phyloP scores from a whole-genome alignment of 30 jellyfish, hydroid and myxozoan species.

The Nemopilema nomurai region DNA sequence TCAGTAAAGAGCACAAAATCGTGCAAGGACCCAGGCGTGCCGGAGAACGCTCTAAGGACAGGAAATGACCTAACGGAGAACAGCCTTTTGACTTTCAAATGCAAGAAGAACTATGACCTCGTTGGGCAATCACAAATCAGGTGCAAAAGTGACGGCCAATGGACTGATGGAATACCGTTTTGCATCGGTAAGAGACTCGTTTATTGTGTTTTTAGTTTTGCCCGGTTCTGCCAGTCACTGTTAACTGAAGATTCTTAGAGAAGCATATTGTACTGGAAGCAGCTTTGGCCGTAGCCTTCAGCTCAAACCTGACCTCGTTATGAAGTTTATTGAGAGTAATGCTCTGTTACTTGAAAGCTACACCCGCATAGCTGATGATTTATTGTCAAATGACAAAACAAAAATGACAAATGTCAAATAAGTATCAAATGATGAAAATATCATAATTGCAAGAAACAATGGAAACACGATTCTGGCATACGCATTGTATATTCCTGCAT shows the following conservation, averaged over 20 bases:
- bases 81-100: slow-evolving; percentile 22
- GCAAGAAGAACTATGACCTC: slow-evolving; percentile 46
- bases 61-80: slow-evolving; percentile 45
- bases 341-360: background rate
- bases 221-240: too few relatives aligned
- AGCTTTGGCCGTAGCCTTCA: background rate
- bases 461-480: too few relatives aligned
- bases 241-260: background rate
- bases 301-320: too few relatives aligned
- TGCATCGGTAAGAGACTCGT: slow-evolving; percentile 56
- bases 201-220: too few relatives aligned
- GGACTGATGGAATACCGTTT: slow-evolving; percentile 58
- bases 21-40: slow-evolving; percentile 67
- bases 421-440: too few relatives aligned
- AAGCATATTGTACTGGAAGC: too few relatives aligned
- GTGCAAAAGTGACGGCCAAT: slow-evolving; percentile 55
- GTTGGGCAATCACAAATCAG: slow-evolving; percentile 28
- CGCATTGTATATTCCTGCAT: too few relatives aligned
- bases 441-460: too few relatives aligned
- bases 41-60: slow-evolving; percentile 41
- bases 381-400: too few relatives aligned
- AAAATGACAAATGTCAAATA: too few relatives aligned
- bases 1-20: slow-evolving; percentile 30
- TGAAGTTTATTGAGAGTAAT: too few relatives aligned
- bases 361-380: too few relatives aligned